Evolutionary conservation across 2,113 vertebrate species (phyloP).

Genomic region (Hystrix brachyura): DNA sequence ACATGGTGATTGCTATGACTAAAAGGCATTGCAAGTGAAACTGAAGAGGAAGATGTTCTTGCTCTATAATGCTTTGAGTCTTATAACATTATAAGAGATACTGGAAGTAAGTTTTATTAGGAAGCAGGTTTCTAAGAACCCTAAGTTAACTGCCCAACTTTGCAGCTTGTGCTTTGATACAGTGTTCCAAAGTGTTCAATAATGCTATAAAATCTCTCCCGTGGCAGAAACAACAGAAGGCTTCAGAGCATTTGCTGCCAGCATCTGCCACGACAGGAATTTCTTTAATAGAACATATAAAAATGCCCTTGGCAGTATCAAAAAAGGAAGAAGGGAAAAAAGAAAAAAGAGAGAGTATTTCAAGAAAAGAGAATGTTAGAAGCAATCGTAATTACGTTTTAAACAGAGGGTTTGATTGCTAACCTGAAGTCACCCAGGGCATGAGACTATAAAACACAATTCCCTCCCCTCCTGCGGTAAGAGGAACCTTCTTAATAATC

Average conservation of each 20-base stretch:
- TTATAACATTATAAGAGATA: background rate
- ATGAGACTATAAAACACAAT: conserved; percentile 79
- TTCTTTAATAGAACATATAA: conserved; percentile 73
- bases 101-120: background rate
- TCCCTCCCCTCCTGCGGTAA: conserved; percentile 75
- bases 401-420: conserved; percentile 78
- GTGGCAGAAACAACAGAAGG: conserved; percentile 34
- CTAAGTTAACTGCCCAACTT: conserved; percentile 6
- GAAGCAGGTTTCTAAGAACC: conserved; percentile 18
- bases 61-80: background rate
- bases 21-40: background rate
- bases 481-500: conserved; percentile 81
- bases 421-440: conserved; percentile 77
- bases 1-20: rapidly evolving
- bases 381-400: conserved; percentile 81
- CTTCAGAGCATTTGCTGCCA: background rate
- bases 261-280: conserved; percentile 64
- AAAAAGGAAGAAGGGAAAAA: conserved; percentile 47
- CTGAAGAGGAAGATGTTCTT: background rate
- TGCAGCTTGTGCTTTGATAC: conserved; percentile 29
- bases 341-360: conserved; percentile 37
- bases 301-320: conserved; percentile 77
- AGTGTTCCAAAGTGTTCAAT: conserved; percentile 40
- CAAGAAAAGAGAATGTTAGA: conserved; percentile 64
- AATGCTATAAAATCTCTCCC: conserved; percentile 65